phyloP scores from a whole-genome alignment of 2,888 invertebrate genomes.

The Xanthia icteritia region DNA sequence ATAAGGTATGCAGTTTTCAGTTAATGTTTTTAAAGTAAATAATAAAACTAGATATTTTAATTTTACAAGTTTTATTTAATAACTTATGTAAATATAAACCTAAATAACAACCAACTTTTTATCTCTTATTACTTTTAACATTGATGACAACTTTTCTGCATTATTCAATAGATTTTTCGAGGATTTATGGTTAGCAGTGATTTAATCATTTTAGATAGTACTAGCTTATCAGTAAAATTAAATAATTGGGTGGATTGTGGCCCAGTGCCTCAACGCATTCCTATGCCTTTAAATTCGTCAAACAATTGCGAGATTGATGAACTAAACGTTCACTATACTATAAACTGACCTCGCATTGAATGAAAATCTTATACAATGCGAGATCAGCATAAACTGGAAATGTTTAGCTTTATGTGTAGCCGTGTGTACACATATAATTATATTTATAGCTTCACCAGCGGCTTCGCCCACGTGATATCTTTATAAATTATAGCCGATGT shows the following conservation, averaged over 20 bases:
- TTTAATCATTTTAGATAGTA: not conserved
- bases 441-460: no score
- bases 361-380: no score
- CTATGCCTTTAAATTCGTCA: not conserved
- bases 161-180: not conserved
- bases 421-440: no score
- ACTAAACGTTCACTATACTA: no score
- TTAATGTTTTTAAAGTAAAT: slow-evolving; percentile 55
- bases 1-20: slow-evolving; percentile 62
- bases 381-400: no score
- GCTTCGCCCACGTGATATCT: no score
- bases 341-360: no score
- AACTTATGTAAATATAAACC: slow-evolving; percentile 65
- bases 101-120: slow-evolving; percentile 62
- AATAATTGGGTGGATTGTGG: not conserved
- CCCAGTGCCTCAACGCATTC: not conserved
- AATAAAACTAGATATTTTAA: slow-evolving; percentile 47
- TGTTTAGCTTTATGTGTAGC: no score
- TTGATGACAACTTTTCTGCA: slow-evolving; percentile 15
- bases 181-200: not conserved
- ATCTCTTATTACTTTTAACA: slow-evolving; percentile 28
- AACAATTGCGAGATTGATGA: not conserved
- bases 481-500: no score
- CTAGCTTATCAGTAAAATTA: not conserved
- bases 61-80: slow-evolving; percentile 55